phyloP scores from a whole-genome alignment of 2,113 vertebrate genomes.

The Numenius arquata region DNA sequence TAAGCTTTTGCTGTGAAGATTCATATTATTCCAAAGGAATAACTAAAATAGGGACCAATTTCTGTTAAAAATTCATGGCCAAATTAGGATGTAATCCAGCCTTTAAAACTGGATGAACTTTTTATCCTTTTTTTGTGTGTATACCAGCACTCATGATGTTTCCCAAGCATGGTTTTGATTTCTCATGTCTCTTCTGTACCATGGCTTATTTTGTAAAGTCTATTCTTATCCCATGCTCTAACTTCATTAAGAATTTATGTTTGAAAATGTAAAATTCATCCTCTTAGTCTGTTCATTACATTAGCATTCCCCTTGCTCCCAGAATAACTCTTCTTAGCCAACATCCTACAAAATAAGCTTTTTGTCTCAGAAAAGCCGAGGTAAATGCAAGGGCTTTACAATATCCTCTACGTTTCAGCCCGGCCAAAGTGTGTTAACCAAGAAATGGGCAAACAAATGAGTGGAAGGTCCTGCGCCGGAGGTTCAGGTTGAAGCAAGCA shows the following conservation, averaged over 20 bases:
- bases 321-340: slow-evolving; percentile 57
- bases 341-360: slow-evolving; percentile 27
- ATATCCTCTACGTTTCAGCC: neutral
- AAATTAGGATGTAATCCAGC: slow-evolving; percentile 10
- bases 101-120: neutral
- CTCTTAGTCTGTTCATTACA: slow-evolving; percentile 46
- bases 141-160: neutral
- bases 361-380: slow-evolving; percentile 4
- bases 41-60: neutral
- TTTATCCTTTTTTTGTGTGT: neutral
- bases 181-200: slow-evolving; percentile 43
- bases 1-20: neutral
- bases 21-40: neutral
- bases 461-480: neutral
- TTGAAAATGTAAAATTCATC: slow-evolving; percentile 67
- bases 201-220: slow-evolving; percentile 52
- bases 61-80: neutral
- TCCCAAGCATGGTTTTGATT: slow-evolving; percentile 36
- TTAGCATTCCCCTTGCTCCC: slow-evolving; percentile 47
- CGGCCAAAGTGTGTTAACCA: neutral
- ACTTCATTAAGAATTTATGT: slow-evolving; percentile 67
- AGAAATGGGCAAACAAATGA: neutral
- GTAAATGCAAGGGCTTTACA: neutral
- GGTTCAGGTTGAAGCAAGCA: neutral
- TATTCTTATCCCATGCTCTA: slow-evolving; percentile 65